phyloP scores from a whole-genome alignment of 2,113 vertebrate genomes.

The Pseudorasbora parva region DNA sequence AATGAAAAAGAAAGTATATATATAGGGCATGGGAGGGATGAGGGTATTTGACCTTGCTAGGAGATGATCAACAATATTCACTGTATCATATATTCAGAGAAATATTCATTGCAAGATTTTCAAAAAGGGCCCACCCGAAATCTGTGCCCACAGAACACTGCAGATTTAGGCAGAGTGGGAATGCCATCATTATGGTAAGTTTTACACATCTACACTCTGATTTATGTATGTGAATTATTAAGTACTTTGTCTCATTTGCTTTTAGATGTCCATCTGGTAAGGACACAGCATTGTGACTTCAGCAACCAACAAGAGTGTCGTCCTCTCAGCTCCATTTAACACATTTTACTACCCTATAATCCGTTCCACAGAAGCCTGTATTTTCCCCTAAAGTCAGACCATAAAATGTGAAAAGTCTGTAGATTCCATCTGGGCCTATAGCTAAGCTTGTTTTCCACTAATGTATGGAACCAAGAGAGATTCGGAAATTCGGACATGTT shows the following conservation, averaged over 20 bases:
- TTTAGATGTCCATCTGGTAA: slow-evolving; percentile 14
- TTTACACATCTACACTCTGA: background rate
- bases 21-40: too few species aligned
- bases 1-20: too few species aligned
- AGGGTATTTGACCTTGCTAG: too few species aligned
- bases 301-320: background rate
- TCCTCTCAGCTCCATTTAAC: slow-evolving; percentile 16
- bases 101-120: background rate
- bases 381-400: background rate
- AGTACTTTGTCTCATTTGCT: background rate
- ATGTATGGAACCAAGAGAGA: slow-evolving; percentile 5
- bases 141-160: background rate
- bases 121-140: background rate
- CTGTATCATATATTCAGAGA: too few species aligned
- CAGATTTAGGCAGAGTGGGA: background rate
- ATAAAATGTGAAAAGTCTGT: slow-evolving; percentile 12
- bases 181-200: background rate
- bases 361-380: background rate
- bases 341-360: background rate
- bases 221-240: background rate
- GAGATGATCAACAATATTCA: too few species aligned
- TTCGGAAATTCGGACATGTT: background rate
- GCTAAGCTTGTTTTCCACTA: background rate
- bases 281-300: background rate
- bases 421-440: background rate